phyloP scores from a whole-genome alignment of 1,140 invertebrate genomes.

The Trichonephila clavipes region DNA sequence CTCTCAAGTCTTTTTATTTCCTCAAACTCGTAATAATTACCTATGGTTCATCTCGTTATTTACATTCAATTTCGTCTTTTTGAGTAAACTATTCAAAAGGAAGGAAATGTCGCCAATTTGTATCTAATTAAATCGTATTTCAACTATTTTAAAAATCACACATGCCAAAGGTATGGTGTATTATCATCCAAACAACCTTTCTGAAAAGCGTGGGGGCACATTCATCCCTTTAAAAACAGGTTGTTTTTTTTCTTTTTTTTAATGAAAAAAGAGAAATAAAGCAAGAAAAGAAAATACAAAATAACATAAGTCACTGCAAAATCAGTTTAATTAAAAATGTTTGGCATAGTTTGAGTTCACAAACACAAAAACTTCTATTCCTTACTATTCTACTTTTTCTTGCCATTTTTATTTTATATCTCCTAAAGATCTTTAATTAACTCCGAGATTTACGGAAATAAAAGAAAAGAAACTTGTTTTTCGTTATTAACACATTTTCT shows the following conservation, averaged over 20 bases:
- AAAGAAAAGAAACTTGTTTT: background rate
- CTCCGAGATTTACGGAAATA: background rate
- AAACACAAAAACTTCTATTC: background rate
- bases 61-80: no score
- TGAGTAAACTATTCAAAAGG: no score
- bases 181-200: background rate
- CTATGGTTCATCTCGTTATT: no score
- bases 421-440: background rate
- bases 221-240: background rate
- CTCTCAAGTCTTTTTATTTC: no score
- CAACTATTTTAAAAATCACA: no score
- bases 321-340: slow-evolving; percentile 31
- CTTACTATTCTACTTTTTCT: no score
- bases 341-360: background rate
- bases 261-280: no score
- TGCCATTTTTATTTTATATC: background rate
- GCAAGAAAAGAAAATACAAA: background rate
- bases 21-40: no score
- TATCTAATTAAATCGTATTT: background rate
- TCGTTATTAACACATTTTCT: background rate
- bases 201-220: background rate
- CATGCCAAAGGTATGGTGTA: background rate
- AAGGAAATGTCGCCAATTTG: no score
- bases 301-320: background rate
- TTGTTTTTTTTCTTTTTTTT: background rate